Evolutionary conservation across 2,797 vertebrate genomes (phyloP).

Genomic region (Remorina albescens): DNA sequence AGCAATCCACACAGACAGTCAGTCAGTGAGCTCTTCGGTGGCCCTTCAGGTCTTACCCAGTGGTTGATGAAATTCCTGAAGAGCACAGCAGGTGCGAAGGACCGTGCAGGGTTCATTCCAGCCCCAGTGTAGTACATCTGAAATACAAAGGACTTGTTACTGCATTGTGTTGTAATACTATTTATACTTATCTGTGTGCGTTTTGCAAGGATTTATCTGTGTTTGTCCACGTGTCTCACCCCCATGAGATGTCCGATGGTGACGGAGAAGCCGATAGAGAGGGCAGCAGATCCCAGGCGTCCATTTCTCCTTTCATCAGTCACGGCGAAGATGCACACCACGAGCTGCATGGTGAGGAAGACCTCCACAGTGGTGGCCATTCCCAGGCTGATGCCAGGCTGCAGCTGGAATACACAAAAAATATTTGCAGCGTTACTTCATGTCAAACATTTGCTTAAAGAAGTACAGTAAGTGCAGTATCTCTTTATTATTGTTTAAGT

Average conservation of each 20-base stretch:
- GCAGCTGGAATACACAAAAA: slow-evolving; percentile 83
- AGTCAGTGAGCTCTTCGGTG: background rate
- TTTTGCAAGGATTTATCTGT: background rate
- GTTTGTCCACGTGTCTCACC: slow-evolving; percentile 80
- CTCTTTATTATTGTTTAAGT: background rate
- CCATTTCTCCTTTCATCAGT: slow-evolving; percentile 93
- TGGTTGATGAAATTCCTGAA: slow-evolving; percentile 95
- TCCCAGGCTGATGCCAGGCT: slow-evolving; percentile 90
- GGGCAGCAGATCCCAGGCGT: slow-evolving; percentile 89
- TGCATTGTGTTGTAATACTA: background rate
- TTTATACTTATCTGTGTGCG: background rate
- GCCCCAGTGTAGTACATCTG: slow-evolving; percentile 95
- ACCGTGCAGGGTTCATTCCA: slow-evolving; percentile 95
- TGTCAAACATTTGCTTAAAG: background rate
- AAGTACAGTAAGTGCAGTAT: accelerated
- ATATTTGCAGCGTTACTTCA: background rate
- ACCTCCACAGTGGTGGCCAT: slow-evolving; percentile 95
- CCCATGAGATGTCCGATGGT: slow-evolving; percentile 94
- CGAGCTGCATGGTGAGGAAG: slow-evolving; percentile 93
- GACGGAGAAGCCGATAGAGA: slow-evolving; percentile 95
- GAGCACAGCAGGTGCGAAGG: slow-evolving; percentile 93
- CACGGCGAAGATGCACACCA: slow-evolving; percentile 94
- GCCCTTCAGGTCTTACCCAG: slow-evolving; percentile 87
- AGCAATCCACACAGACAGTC: background rate
- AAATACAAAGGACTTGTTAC: slow-evolving; percentile 46